phyloP scores from a whole-genome alignment of 2,113 vertebrate genomes.

The Rhegmatorhina hoffmannsi region DNA sequence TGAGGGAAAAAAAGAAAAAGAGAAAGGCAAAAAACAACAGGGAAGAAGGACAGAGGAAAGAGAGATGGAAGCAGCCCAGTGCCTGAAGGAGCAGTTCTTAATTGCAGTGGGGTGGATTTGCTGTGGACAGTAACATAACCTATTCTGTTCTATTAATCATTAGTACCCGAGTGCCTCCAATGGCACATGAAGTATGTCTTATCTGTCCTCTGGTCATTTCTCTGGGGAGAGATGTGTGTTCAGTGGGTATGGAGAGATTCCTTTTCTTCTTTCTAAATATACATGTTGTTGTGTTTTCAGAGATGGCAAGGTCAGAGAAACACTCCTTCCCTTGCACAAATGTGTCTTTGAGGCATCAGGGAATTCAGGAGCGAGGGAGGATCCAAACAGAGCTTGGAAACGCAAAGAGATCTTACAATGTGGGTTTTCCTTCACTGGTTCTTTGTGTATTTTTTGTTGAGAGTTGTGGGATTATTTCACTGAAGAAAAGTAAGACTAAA shows the following conservation, averaged over 20 bases:
- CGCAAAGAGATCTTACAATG: neutral
- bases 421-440: neutral
- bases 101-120: slow-evolving; percentile 17
- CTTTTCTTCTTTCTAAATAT: slow-evolving; percentile 58
- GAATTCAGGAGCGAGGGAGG: neutral
- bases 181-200: slow-evolving; percentile 29
- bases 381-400: neutral
- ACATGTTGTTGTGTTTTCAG: slow-evolving; percentile 46
- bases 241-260: slow-evolving; percentile 1
- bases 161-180: neutral
- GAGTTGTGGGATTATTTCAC: neutral
- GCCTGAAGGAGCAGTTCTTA: slow-evolving; percentile 33
- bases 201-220: slow-evolving; percentile 34
- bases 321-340: slow-evolving; percentile 54
- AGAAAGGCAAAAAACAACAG: neutral
- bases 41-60: neutral
- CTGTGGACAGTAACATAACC: neutral
- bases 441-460: neutral
- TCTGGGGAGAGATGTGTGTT: slow-evolving; percentile 15
- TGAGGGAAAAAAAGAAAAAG: neutral
- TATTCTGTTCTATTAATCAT: slow-evolving; percentile 37
- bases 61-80: neutral
- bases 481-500: neutral
- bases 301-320: slow-evolving; percentile 63
- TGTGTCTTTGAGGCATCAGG: slow-evolving; percentile 19